Evolutionary conservation across 1,140 invertebrate species (phyloP), one percentile per base, ranked within the genome.

Genomic region (Chelonus insularis): DNA sequence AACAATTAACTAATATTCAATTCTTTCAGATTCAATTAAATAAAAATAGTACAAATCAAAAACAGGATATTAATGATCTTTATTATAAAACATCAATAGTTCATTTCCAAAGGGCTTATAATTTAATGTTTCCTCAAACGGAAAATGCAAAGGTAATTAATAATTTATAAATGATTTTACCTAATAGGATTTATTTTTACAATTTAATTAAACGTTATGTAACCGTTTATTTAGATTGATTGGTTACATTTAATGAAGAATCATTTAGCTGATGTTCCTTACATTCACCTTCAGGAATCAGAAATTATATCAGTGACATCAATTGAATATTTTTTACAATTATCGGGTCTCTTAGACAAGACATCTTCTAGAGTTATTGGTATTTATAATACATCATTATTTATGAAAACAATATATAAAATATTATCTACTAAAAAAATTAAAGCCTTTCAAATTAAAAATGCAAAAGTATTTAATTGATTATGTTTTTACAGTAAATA

Each of bases 221-320:
- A n/a, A n/a, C n/a, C n/a, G 5, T 55, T 41, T 11, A 39, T 36
- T 39, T 12, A 55, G 52, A 12, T 55, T 4, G 23, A 55, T 23
- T 55, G 52, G 52, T 9, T 21, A 6, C 0, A 41, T 23, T 5
- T 18, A n/a, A 36, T 41, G 7, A 7, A 1, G 39, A 8, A 41
- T 37, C 8, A 37, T 4, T 20, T 39, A 1, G 3, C 12, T 52
- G 52, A n/a, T n/a, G 36, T 39, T 1, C 36, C 32, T 8, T 2
- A 37, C 3, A n/a, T 55, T 21, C 8, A 20, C 6, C 20, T 55
- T 20, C 12, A 55, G 3, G 16, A 36, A 6, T 39, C 52, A 23
- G 36, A 37, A 55, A n/a, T 55, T 12, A 21, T 55, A 39, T 32
- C 34, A 20, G 8, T 36, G 20, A 4, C 36, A 20, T 9, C 34